A percentile compares a stretch with the other conserved stretches of the same genome.
These are phyloP conservation scores for Thymelicus lineola DNA, from an alignment of 2,888 invertebrate species.

Conservation along the genomic window DNA sequence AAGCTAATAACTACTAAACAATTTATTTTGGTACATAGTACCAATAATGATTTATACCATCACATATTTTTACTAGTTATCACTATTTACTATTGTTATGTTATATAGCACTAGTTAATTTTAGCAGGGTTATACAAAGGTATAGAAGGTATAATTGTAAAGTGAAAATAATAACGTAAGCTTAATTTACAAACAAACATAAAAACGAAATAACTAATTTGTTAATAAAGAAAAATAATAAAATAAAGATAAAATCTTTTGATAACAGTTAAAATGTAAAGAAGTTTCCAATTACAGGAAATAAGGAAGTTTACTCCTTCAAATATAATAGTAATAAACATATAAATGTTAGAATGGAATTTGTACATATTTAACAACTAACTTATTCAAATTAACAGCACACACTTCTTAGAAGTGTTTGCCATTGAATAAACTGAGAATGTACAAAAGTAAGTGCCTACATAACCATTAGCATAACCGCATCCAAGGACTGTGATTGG, in stretches of 20 bases:
- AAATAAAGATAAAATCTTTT: not conserved
- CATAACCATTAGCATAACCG: slow-evolving; percentile 29
- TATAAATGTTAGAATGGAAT: slow-evolving; percentile 49
- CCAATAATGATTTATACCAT: slow-evolving; percentile 62
- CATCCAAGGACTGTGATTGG: slow-evolving; percentile 24
- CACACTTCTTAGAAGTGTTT: slow-evolving; percentile 73
- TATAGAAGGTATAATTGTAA: not conserved
- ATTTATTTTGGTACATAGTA: slow-evolving; percentile 66
- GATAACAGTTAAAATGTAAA: no score
- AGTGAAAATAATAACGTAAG: slow-evolving; percentile 52
- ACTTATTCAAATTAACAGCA: slow-evolving; percentile 51
- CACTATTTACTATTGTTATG: slow-evolving; percentile 34
- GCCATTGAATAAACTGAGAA: slow-evolving; percentile 44
- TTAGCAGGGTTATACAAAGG: slow-evolving; percentile 1
- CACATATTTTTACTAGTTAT: slow-evolving; percentile 48
- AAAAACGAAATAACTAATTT: slow-evolving; percentile 10
- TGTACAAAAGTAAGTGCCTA: slow-evolving; percentile 44
- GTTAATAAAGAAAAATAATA: not conserved
- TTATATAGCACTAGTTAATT: slow-evolving; percentile 12
- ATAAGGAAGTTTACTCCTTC: slow-evolving; percentile 21
- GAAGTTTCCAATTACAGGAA: slow-evolving; percentile 3
- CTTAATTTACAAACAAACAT: slow-evolving; percentile 44
- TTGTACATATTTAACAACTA: slow-evolving; percentile 59
- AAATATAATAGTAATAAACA: slow-evolving; percentile 46
- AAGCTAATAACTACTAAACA: slow-evolving; percentile 43